Conservation (phyloP, 2,797 vertebrate species). For the Spinibarbus caldwelli region DNA sequence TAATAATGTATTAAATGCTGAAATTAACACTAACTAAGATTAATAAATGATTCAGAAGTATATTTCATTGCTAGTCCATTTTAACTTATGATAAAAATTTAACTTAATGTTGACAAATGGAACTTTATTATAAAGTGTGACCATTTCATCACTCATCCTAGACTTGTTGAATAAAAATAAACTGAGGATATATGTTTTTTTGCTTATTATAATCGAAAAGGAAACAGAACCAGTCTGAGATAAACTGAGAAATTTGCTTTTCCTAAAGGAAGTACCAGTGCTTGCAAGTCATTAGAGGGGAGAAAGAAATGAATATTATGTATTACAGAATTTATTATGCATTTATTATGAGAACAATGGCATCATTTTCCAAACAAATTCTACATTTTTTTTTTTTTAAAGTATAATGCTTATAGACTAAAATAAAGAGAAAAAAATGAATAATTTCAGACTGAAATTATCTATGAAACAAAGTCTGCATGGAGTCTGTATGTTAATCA, state of each 20-base stretch:
- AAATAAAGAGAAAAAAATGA: background rate
- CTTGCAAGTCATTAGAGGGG: background rate
- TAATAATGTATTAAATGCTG: background rate
- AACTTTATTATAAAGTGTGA: background rate
- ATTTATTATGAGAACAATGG: no score
- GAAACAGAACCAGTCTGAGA: constrained; percentile 4
- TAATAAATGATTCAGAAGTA: background rate
- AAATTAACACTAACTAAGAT: background rate
- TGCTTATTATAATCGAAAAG: constrained; percentile 37
- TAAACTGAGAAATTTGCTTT: background rate
- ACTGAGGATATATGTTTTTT: constrained; percentile 1
- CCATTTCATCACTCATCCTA: background rate
- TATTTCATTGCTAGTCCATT: no score
- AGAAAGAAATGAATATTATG: background rate
- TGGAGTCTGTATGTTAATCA: no score
- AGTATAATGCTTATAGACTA: no score
- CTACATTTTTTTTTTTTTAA: no score
- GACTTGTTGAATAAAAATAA: background rate
- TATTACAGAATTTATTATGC: no score
- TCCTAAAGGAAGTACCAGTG: background rate
- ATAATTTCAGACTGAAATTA: background rate
- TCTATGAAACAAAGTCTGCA: background rate
- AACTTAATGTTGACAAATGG: background rate
- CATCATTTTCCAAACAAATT: no score
- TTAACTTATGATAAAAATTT: background rate